Evolutionary conservation across 2,888 invertebrate species (phyloP).

Genomic region (Vannuccia rotundouncinata): DNA sequence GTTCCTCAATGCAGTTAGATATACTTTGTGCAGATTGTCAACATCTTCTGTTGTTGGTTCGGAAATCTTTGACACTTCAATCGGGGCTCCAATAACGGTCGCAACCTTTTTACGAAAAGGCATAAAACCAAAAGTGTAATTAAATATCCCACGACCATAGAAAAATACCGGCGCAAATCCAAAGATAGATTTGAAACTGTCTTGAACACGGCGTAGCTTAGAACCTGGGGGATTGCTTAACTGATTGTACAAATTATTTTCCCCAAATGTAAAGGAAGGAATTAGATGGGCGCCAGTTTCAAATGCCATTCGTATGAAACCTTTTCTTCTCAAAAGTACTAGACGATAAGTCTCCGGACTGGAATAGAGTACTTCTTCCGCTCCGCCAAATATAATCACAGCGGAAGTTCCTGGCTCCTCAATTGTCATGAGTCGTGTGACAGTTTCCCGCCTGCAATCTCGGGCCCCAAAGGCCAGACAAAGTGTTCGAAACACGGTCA

Average conservation of each 20-base stretch:
- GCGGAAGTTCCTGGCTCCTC: constrained; percentile 62
- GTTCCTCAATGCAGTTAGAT: constrained; percentile 64
- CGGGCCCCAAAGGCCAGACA: constrained; percentile 58
- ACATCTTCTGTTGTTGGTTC: constrained; percentile 69
- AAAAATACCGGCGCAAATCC: constrained; percentile 57
- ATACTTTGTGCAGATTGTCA: constrained; percentile 69
- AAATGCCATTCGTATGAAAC: constrained; percentile 52
- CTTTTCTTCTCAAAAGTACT: constrained; percentile 50
- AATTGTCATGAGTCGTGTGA: constrained; percentile 58
- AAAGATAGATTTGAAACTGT: constrained; percentile 61
- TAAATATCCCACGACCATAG: constrained; percentile 72
- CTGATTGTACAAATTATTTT: constrained; percentile 76
- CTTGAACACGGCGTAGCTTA: constrained; percentile 65
- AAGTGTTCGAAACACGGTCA: constrained; percentile 69
- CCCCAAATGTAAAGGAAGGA: constrained; percentile 82
- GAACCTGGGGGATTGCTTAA: constrained; percentile 68
- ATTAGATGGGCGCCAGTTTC: constrained; percentile 65
- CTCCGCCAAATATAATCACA: constrained; percentile 77
- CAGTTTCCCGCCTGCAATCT: constrained; percentile 61
- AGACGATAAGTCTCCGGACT: constrained; percentile 61
- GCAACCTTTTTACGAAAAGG: constrained; percentile 73
- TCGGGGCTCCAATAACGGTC: constrained; percentile 80
- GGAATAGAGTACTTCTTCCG: constrained; percentile 75
- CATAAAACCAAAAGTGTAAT: constrained; percentile 78
- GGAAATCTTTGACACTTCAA: constrained; percentile 66